Percentiles rank a stretch among this genome's conserved stretches.
These are phyloP conservation scores for Speoplatyrhinus poulsoni DNA, from an alignment of 2,113 vertebrate genomes.

Conservation along the genomic window DNA sequence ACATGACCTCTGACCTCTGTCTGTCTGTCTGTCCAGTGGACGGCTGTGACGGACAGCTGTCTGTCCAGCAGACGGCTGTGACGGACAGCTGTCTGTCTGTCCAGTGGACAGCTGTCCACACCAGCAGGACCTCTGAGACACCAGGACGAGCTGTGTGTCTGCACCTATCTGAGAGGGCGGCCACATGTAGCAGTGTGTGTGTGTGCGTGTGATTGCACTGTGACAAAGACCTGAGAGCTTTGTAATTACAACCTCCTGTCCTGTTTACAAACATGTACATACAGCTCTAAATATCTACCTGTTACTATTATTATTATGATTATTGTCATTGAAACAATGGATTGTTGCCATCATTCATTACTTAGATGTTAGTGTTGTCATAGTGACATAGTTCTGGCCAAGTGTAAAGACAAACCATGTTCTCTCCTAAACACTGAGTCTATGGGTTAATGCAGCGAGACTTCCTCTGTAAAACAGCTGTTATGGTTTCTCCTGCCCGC, in stretches of 20 bases:
- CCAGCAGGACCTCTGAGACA: slow-evolving; percentile 16
- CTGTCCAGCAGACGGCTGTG: slow-evolving; percentile 29
- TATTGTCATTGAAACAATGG: slow-evolving; percentile 65
- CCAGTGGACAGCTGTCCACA: no score
- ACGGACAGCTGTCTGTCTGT: no score
- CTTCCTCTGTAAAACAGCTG: no score
- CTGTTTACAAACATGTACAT: slow-evolving; percentile 76
- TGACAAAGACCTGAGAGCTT: slow-evolving; percentile 70
- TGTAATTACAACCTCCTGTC: slow-evolving; percentile 72
- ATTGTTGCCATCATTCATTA: slow-evolving; percentile 58
- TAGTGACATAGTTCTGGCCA: slow-evolving; percentile 1
- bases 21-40: slow-evolving; percentile 12
- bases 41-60: slow-evolving; percentile 75
- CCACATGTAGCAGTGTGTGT: slow-evolving; percentile 42
- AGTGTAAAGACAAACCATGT: no score
- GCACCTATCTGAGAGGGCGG: slow-evolving; percentile 20
- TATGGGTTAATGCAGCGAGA: no score
- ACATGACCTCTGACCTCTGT: slow-evolving; percentile 71
- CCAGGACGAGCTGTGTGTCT: slow-evolving; percentile 38
- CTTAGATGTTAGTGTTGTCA: slow-evolving; percentile 62
- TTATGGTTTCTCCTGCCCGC: no score
- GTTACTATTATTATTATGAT: slow-evolving; percentile 74
- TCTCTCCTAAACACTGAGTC: no score
- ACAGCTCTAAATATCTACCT: slow-evolving; percentile 72
- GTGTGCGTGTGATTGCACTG: slow-evolving; percentile 55